Evolutionary conservation across 2,888 invertebrate species (phyloP).

Genomic region (Andrena marginata): DNA sequence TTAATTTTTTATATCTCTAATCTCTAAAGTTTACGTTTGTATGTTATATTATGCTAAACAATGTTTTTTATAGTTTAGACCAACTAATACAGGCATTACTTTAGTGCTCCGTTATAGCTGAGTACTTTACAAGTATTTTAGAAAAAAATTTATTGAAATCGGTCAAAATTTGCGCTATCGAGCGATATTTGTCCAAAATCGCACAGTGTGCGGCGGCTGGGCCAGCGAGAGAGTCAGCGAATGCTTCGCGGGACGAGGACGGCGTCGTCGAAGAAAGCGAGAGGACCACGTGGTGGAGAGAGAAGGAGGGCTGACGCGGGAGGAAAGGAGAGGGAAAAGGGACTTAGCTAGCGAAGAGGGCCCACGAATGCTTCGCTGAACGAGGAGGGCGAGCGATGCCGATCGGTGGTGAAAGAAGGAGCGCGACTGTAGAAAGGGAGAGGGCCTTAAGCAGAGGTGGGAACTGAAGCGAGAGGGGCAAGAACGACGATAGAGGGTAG

Average conservation of each 20-base stretch:
- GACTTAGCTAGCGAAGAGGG: background rate
- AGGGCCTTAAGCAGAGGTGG: constrained; percentile 34
- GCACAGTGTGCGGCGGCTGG: background rate
- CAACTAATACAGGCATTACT: no score
- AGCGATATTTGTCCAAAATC: no score
- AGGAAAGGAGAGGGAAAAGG: background rate
- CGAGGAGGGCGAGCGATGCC: constrained; percentile 27
- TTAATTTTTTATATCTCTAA: no score
- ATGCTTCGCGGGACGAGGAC: no score
- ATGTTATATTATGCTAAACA: no score
- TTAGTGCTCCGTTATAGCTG: no score
- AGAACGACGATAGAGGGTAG: constrained; percentile 23
- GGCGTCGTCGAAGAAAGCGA: no score
- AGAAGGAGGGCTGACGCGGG: background rate
- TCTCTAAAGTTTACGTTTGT: no score
- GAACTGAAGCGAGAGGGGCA: background rate
- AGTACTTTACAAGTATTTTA: no score
- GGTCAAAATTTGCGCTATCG: no score
- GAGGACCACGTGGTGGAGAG: background rate
- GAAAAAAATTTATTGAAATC: no score
- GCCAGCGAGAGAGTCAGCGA: background rate
- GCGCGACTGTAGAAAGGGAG: background rate
- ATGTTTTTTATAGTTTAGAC: no score
- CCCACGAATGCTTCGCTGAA: constrained; percentile 34
- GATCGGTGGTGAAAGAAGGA: constrained; percentile 22